phyloP scores from a whole-genome alignment of 2,797 vertebrate species.

The Chlorospingus semifuscus region DNA sequence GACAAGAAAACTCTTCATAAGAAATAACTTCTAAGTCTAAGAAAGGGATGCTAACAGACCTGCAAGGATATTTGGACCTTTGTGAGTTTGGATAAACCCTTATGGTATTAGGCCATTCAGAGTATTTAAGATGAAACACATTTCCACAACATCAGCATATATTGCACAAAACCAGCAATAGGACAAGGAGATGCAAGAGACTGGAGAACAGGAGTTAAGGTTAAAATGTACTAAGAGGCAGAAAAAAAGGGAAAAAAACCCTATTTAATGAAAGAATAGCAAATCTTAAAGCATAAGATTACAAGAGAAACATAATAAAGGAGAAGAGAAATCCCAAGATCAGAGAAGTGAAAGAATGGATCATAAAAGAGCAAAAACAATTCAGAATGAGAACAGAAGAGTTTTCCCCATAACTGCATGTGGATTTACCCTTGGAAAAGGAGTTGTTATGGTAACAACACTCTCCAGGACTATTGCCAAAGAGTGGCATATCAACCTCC shows the following conservation, averaged over 20 bases:
- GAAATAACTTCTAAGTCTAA: background rate
- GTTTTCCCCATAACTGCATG: background rate
- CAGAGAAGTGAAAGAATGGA: background rate
- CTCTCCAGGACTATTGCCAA: background rate
- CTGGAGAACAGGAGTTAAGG: background rate
- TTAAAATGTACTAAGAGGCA: background rate
- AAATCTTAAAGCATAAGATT: background rate
- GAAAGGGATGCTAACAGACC: background rate
- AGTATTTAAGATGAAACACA: background rate
- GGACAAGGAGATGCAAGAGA: background rate
- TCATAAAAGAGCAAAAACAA: background rate
- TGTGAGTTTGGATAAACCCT: background rate
- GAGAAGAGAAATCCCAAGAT: background rate
- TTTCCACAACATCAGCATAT: background rate
- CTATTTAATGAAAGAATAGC: background rate
- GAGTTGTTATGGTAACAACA: constrained; percentile 2
- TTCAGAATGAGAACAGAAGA: background rate
- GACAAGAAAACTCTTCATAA: background rate
- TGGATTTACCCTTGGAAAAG: background rate
- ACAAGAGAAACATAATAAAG: background rate
- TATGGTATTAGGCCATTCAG: background rate
- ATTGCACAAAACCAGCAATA: background rate
- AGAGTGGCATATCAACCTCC: background rate
- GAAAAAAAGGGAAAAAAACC: accelerated
- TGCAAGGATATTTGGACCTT: background rate